A percentile compares a stretch with the other conserved stretches of the same genome.
phyloP scores from a whole-genome alignment of 2,888 invertebrate species.

The Rhingia campestris region DNA sequence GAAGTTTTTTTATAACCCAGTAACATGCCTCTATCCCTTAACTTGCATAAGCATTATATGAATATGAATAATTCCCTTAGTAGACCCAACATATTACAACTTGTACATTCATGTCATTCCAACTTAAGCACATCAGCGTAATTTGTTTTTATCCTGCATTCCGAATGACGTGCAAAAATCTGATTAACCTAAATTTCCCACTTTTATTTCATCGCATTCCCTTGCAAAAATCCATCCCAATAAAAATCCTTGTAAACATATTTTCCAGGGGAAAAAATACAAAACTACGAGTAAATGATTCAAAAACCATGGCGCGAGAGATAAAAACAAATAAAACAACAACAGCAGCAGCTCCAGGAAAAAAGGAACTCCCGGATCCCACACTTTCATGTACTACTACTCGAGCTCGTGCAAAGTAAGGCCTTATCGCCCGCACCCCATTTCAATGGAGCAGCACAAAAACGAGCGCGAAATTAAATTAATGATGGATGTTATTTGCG shows the following conservation, averaged over 20 bases:
- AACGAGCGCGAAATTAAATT: constrained; percentile 74
- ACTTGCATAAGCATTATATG: not conserved
- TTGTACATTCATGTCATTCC: constrained; percentile 22
- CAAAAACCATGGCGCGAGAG: constrained; percentile 9
- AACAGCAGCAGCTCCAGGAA: not conserved
- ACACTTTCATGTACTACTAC: constrained; percentile 7
- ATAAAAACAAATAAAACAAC: constrained; percentile 9
- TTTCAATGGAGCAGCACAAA: constrained; percentile 63
- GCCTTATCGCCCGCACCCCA: constrained; percentile 35
- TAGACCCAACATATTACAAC: not conserved
- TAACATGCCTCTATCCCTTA: not conserved
- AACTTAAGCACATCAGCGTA: constrained; percentile 61
- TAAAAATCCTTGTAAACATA: constrained; percentile 70
- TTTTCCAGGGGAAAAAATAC: constrained; percentile 57
- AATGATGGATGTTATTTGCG: constrained; percentile 76
- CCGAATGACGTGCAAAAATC: constrained; percentile 67
- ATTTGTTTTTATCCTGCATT: constrained; percentile 62
- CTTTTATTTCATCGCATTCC: constrained; percentile 60
- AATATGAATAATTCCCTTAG: not conserved
- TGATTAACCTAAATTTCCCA: constrained; percentile 72
- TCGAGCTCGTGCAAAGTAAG: constrained; percentile 8
- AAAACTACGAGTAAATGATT: constrained; percentile 59
- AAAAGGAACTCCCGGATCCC: not conserved
- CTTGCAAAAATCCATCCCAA: constrained; percentile 50
- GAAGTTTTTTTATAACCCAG: constrained; percentile 9